These are phyloP conservation scores for Dendropsophus ebraccatus DNA, from an alignment of 2,113 vertebrate species.

Conservation along the genomic window DNA sequence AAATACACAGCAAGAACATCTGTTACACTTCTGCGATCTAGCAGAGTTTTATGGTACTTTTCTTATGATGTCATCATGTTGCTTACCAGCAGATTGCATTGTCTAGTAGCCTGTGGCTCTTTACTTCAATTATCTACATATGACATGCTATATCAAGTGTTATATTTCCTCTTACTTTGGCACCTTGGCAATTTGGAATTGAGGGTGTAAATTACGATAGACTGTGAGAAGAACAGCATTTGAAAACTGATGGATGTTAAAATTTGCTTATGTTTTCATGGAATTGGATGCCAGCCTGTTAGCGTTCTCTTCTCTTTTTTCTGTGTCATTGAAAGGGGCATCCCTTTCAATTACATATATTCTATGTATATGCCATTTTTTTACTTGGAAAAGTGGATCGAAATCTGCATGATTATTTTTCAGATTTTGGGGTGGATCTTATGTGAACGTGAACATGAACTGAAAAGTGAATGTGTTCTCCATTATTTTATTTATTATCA, in stretches of 20 bases:
- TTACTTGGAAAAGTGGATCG: not conserved
- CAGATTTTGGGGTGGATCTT: not conserved
- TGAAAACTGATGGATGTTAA: conserved; percentile 17
- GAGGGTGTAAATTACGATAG: conserved; percentile 35
- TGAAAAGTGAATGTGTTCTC: not conserved
- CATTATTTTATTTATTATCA: not conserved
- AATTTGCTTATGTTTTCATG: conserved; percentile 7
- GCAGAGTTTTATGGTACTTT: conserved; percentile 48
- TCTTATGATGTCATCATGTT: conserved; percentile 54
- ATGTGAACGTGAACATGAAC: not conserved
- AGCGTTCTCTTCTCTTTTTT: no score
- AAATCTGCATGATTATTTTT: not conserved
- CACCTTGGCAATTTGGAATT: conserved; percentile 24
- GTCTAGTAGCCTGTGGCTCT: conserved; percentile 42
- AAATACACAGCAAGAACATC: conserved; percentile 54
- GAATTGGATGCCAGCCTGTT: conserved; percentile 1
- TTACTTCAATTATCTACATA: conserved; percentile 35
- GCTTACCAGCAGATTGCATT: conserved; percentile 50
- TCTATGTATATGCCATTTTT: not conserved
- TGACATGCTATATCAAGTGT: conserved; percentile 44
- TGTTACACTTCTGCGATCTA: conserved; percentile 51
- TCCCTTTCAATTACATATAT: not conserved
- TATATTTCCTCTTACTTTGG: conserved; percentile 28
- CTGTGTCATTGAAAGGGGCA: not conserved
- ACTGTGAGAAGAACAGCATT: not conserved